Base-by-base conservation (phyloP, 2,888 invertebrate genomes). In the Drosophila mettleri region DNA sequence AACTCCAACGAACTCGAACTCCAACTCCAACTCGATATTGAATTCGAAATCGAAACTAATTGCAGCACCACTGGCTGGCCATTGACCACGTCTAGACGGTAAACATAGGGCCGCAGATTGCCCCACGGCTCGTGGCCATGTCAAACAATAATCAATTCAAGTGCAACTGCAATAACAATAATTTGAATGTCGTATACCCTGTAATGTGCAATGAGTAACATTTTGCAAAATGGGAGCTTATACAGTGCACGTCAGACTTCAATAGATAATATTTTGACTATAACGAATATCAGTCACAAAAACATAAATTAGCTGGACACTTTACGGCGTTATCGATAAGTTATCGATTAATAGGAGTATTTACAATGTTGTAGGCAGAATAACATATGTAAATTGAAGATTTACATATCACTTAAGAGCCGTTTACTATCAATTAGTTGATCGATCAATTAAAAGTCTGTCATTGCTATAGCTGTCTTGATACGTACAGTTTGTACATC, bases 111-210 rank as follows among this genome's bases (percentile, higher is more conserved):
- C 34, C 22, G 16, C 29, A 54, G n/a, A 33, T 74, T 62, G 78
- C 62, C 74, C 65, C 72, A 67, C 61, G 74, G 78, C 74, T 78
- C 58, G 69, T 74, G 74, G 74, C 63, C 74, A 78, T 75, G 78
- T 75, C 74, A 78, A 78, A 75, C 64, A 78, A 74, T 73, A 74
- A 74, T 75, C 79, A 78, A 69, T 75, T 78, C 75, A 78, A 75
- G 75, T 64, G 75, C 60, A 78, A 22, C 67, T 52, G 41, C 45
- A 61, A 24, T 61, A 69, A 41, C 34, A 54, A 52, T 48, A 45
- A 73, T 69, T 75, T 75, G 64, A 73, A 59, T 70, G 51, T 38
- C 41, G 62, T 52, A 53, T 53, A 53, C 53, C 53, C 53, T 54
- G 53, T 31, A 29, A 36, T 18, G 5, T 5, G 20, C 5, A n/a